Evolutionary conservation across 2,797 vertebrate genomes (phyloP), one percentile per base, ranked within the genome.

Genomic region (Rachycentron canadum): DNA sequence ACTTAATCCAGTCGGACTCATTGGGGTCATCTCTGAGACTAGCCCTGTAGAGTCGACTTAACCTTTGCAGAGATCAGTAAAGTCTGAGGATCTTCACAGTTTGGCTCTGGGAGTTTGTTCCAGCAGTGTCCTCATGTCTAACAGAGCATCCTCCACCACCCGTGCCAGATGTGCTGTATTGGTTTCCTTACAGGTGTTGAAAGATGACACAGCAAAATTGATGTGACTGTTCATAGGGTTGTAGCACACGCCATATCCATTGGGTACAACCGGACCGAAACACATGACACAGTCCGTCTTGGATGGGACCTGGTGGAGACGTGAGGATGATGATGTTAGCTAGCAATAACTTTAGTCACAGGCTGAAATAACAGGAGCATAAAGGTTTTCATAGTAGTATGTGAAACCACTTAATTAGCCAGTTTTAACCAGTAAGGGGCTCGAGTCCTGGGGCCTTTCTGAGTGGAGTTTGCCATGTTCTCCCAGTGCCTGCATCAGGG

Each of bases 241-340:
- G 83, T 99, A 99, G 93, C 98, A 99, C 26, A 99, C 72, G 0
- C 97, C 98, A 0, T 99, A 99, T 41, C 98, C 98, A 0, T 98
- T 95, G 0, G 96, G 92, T 3, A 97, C 97, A 28, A 97, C 96
- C 0, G 98, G 98, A 36, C 98, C 98, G 0, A 99, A 99, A 74
- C 96, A 98, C 98, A 99, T 98, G 90, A 98, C 95, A 0, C 95
- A 88, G 82, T 95, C 93, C 0, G 94, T 94, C 87, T 95, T 94
- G 5, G 95, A 95, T 0, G 95, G 95, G 0, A 96, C 95, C 95
- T 91, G 9, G 16, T 2, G 41, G 41, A 36, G 55, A 62, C 14
- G 58, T 14, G 2, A 72, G 23, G 57, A 68, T 0, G 11, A 3
- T 9, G 19, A 0, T 3, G 16, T 82, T 41, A 59, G 62, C 52